phyloP scores from a whole-genome alignment of 2,797 vertebrate genomes.

The Pseudomugil tenellus region DNA sequence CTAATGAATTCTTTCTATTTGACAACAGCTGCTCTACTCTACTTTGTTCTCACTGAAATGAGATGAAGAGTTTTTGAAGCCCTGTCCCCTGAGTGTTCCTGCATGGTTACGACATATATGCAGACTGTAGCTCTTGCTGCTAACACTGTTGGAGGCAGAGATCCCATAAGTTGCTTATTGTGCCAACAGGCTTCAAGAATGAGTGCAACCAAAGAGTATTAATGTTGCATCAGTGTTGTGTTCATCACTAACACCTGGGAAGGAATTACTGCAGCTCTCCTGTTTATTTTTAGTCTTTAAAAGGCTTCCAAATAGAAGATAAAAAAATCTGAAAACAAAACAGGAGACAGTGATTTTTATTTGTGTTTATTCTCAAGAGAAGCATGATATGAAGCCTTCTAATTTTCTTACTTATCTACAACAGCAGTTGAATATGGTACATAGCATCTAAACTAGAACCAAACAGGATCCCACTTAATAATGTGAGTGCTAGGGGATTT shows the following conservation, averaged over 20 bases:
- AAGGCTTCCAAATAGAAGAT: neutral
- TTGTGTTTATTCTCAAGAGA: neutral
- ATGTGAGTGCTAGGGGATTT: too few relatives aligned
- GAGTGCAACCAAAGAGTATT: neutral
- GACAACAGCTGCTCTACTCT: neutral
- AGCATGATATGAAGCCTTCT: neutral
- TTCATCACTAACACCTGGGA: neutral
- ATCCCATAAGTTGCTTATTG: neutral
- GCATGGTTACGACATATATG: neutral
- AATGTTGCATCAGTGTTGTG: slow-evolving; percentile 7
- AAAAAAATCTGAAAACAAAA: neutral
- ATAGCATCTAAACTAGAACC: too few relatives aligned
- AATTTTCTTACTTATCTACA: too few relatives aligned
- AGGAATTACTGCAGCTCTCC: neutral
- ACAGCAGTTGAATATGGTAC: too few relatives aligned
- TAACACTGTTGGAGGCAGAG: neutral
- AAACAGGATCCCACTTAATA: too few relatives aligned
- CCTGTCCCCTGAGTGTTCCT: neutral
- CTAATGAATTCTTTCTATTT: slow-evolving; percentile 1
- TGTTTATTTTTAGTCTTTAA: neutral
- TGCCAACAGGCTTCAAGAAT: neutral
- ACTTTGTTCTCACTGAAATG: slow-evolving; percentile 1
- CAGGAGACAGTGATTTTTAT: too few relatives aligned
- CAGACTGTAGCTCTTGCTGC: neutral
- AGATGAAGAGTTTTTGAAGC: neutral